phyloP scores from a whole-genome alignment of 2,113 vertebrate species.

The Ciconia stormi region DNA sequence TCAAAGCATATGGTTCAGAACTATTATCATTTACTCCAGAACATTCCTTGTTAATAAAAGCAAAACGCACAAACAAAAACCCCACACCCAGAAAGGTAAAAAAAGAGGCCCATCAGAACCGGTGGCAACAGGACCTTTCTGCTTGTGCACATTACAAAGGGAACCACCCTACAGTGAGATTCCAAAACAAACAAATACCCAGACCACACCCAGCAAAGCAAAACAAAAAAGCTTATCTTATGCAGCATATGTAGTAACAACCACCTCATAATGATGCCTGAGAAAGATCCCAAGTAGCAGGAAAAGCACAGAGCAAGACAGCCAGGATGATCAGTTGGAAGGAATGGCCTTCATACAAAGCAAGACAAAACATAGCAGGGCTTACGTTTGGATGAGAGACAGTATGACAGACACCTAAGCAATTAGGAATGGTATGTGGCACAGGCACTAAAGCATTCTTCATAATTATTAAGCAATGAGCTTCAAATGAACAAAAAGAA shows the following conservation, averaged over 20 bases:
- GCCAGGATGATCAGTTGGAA: background rate
- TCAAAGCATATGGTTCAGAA: background rate
- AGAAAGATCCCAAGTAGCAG: background rate
- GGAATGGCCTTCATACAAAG: background rate
- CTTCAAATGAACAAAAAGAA: background rate
- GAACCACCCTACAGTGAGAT: background rate
- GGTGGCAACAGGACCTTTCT: background rate
- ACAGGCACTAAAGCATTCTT: background rate
- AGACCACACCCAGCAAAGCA: background rate
- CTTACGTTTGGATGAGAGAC: background rate
- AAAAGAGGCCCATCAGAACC: background rate
- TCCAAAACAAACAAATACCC: background rate
- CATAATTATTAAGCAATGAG: background rate
- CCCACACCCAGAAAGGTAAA: background rate
- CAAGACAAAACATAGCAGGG: background rate
- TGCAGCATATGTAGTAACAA: background rate
- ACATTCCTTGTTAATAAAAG: background rate
- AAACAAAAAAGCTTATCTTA: background rate
- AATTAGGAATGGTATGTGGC: accelerated
- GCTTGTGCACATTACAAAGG: background rate
- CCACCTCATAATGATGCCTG: background rate
- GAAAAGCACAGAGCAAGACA: background rate
- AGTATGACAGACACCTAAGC: background rate
- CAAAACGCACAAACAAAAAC: background rate
- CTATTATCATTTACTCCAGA: background rate